Conservation (phyloP, 2,113 vertebrate species). For the Xyrauchen texanus region DNA sequence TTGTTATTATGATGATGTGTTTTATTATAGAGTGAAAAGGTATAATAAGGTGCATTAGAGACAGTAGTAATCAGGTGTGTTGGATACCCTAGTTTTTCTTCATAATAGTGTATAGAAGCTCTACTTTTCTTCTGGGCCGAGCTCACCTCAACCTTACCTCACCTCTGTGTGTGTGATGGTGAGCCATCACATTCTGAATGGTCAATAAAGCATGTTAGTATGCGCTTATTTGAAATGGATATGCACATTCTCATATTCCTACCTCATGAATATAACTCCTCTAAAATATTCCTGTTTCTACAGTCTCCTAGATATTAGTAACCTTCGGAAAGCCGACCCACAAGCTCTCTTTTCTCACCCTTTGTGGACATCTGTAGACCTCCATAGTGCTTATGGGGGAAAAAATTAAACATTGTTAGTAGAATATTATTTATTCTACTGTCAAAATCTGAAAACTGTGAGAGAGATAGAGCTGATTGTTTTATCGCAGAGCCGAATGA, state of each 20-base stretch:
- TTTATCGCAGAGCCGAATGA: not conserved
- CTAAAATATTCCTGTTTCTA: conserved; percentile 6
- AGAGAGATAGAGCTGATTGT: not conserved
- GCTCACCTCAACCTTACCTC: conserved; percentile 49
- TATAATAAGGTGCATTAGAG: conserved; percentile 11
- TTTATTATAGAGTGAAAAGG: conserved; percentile 10
- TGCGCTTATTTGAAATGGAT: conserved; percentile 33
- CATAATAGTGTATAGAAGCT: conserved; percentile 18
- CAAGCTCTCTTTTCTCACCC: not conserved
- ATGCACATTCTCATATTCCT: conserved; percentile 30
- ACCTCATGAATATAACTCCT: conserved; percentile 22
- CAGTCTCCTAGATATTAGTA: not conserved
- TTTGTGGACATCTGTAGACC: not conserved
- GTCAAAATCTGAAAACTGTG: not conserved
- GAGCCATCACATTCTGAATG: not conserved
- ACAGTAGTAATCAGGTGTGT: conserved; percentile 8
- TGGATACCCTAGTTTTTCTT: conserved; percentile 34
- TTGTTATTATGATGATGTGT: conserved; percentile 19
- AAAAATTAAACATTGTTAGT: not conserved
- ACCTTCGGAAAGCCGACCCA: conserved; percentile 10
- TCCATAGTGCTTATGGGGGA: not conserved
- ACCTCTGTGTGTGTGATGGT: conserved; percentile 32
- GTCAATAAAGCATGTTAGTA: conserved; percentile 28
- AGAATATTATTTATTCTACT: not conserved
- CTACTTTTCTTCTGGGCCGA: conserved; percentile 21